phyloP scores from a whole-genome alignment of 2,797 vertebrate genomes.

The Melopsittacus undulatus region DNA sequence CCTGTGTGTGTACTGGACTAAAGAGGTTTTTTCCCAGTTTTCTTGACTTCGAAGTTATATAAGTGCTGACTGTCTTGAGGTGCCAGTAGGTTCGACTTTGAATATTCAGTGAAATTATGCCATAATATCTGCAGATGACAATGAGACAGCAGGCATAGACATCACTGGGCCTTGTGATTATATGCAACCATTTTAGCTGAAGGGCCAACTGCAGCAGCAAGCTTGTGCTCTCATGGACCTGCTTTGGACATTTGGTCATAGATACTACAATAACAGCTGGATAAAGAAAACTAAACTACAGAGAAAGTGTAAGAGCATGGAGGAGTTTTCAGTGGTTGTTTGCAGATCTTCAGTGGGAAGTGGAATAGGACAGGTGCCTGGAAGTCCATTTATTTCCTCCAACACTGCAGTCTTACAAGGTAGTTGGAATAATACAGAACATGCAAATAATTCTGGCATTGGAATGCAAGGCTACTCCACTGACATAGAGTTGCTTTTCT shows the following conservation, averaged over 20 bases:
- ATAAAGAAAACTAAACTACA: background rate
- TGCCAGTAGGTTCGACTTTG: background rate
- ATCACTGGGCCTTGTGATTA: background rate
- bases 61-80: background rate
- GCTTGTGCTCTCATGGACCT: background rate
- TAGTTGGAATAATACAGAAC: background rate
- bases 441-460: background rate
- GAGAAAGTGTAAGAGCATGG: accelerated
- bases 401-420: background rate
- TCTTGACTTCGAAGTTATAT: background rate
- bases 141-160: background rate
- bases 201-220: background rate
- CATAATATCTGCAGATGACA: background rate
- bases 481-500: background rate
- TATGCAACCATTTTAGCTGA: background rate
- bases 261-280: background rate
- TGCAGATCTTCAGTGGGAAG: background rate
- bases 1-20: background rate
- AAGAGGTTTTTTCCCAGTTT: background rate
- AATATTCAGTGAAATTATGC: background rate
- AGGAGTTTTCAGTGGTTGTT: background rate
- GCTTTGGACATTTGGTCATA: background rate
- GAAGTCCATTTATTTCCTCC: background rate
- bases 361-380: background rate
- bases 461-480: background rate